Percentiles rank a stretch among this genome's conserved stretches.
Evolutionary conservation across 2,797 vertebrate species (phyloP).

Genomic region (Hapalemur alaotrensis): DNA sequence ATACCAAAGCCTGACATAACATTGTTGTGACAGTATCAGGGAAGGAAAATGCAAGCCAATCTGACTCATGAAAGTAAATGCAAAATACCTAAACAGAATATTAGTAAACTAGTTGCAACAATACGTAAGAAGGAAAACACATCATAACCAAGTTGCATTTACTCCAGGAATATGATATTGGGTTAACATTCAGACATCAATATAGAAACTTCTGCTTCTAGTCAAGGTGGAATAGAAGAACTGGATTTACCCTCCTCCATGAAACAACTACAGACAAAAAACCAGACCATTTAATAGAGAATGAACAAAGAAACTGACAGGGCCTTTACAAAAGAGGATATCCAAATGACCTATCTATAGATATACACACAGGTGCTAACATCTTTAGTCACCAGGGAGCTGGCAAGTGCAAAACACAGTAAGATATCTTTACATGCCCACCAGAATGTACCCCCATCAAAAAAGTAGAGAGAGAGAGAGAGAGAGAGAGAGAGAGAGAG

Average conservation of each 20-base stretch:
- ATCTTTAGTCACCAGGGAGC: background rate
- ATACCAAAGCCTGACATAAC: background rate
- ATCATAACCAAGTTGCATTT: background rate
- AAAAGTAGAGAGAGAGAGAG: background rate
- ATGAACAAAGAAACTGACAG: background rate
- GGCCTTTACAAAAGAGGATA: background rate
- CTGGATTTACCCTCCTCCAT: background rate
- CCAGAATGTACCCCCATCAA: background rate
- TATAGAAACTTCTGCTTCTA: background rate
- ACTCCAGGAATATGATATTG: background rate
- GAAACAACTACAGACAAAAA: slow-evolving; percentile 7
- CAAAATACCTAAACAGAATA: slow-evolving; percentile 13
- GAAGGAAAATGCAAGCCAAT: background rate
- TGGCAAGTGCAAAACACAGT: background rate
- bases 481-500: background rate
- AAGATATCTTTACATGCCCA: background rate
- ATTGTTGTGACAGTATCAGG: background rate
- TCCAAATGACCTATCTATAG: background rate
- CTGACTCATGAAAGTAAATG: background rate
- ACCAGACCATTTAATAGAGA: background rate
- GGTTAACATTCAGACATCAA: background rate
- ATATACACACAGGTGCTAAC: background rate
- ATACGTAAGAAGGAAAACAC: background rate
- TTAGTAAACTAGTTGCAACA: background rate
- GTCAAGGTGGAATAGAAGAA: background rate